A percentile compares a stretch with the other conserved stretches of the same genome.
phyloP scores from a whole-genome alignment of 2,797 vertebrate genomes.

The Podarcis lilfordi region DNA sequence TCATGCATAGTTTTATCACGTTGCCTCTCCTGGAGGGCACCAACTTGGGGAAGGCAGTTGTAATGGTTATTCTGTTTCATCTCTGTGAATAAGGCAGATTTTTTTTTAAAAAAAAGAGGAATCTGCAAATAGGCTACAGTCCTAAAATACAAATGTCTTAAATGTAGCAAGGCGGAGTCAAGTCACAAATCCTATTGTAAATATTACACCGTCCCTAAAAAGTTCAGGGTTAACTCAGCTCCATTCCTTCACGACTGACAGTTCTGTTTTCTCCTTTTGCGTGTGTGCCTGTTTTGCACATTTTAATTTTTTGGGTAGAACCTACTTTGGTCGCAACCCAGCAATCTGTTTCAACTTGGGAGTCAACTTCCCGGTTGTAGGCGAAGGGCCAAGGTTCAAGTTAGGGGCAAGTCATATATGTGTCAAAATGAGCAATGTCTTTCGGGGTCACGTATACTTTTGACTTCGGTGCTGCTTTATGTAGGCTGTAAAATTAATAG shows the following conservation, averaged over 20 bases:
- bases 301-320: conserved; percentile 12
- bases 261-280: too few relatives aligned
- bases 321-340: conserved; percentile 47
- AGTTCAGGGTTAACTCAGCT: neutral
- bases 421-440: conserved; percentile 83
- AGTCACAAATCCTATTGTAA: too few relatives aligned
- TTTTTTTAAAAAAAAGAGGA: too few relatives aligned
- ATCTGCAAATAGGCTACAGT: neutral
- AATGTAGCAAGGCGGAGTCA: neutral
- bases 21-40: too few relatives aligned
- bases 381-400: conserved; percentile 80
- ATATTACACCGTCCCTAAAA: neutral
- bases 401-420: conserved; percentile 78
- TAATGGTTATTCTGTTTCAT: too few relatives aligned
- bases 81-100: too few relatives aligned
- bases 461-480: conserved; percentile 80
- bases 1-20: too few relatives aligned
- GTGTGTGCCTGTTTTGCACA: neutral
- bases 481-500: conserved; percentile 81
- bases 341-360: conserved; percentile 62
- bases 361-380: conserved; percentile 73
- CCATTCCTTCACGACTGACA: neutral
- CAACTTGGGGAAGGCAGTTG: too few relatives aligned
- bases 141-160: neutral
- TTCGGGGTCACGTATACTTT: conserved; percentile 79